A percentile compares a stretch with the other conserved stretches of the same genome.
Evolutionary conservation across 2,888 invertebrate species (phyloP).

Genomic region (Nemoura dubitans): DNA sequence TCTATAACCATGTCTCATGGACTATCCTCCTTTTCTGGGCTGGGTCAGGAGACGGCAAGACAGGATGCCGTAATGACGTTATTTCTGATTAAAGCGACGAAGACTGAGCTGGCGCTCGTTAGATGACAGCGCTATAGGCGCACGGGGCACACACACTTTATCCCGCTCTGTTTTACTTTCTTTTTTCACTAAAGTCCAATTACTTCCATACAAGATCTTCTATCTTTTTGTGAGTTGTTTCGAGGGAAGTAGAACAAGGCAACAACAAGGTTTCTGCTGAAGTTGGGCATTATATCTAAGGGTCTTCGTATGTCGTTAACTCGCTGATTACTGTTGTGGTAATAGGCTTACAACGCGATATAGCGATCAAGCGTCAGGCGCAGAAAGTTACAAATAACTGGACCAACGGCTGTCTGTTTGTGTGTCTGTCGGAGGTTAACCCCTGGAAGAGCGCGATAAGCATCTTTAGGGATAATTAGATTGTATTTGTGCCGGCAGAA

Average conservation of each 20-base stretch:
- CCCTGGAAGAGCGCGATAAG: not conserved
- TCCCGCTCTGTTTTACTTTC: constrained; percentile 24
- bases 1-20: not conserved
- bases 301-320: constrained; percentile 8
- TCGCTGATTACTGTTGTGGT: constrained; percentile 1
- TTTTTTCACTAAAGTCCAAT: constrained; percentile 18
- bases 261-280: constrained; percentile 15
- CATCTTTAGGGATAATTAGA: constrained; percentile 7
- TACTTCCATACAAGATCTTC: constrained; percentile 14
- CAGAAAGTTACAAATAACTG: constrained; percentile 9
- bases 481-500: not conserved
- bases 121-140: not conserved
- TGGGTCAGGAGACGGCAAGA: not conserved
- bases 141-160: not conserved
- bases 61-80: constrained; percentile 22
- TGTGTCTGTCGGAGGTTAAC: not conserved
- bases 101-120: not conserved
- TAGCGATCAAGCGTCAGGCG: not conserved
- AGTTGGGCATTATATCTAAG: constrained; percentile 23
- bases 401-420: not conserved
- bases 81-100: constrained; percentile 30
- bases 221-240: constrained; percentile 1
- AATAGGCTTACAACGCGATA: constrained; percentile 12
- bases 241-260: not conserved
- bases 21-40: not conserved